A percentile compares a stretch with the other conserved stretches of the same genome.
Evolutionary conservation across 2,888 invertebrate genomes (phyloP).

Genomic region (Drosophila fungiperda): DNA sequence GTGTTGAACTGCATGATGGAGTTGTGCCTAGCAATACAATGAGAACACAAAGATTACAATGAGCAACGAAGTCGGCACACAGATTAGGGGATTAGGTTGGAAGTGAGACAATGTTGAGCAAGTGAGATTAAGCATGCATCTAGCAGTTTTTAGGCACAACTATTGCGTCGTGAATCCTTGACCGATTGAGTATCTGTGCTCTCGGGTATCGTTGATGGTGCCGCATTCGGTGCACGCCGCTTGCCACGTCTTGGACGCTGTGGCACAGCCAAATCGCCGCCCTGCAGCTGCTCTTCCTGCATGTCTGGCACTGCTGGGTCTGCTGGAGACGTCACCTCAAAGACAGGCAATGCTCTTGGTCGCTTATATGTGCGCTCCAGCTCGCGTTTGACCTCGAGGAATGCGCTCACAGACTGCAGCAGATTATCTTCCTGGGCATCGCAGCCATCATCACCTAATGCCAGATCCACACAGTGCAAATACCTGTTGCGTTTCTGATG

Average conservation of each 20-base stretch:
- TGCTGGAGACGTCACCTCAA: conserved; percentile 17
- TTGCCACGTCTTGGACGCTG: conserved; percentile 52
- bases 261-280: conserved; percentile 6
- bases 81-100: neutral
- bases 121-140: conserved; percentile 37
- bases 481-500: conserved; percentile 72
- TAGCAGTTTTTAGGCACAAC: conserved; percentile 41
- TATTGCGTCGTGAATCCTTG: conserved; percentile 50
- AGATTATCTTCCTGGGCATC: conserved; percentile 82
- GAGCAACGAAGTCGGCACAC: conserved; percentile 28
- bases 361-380: conserved; percentile 68
- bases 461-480: conserved; percentile 82
- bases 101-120: conserved; percentile 9
- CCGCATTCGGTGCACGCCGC: conserved; percentile 61
- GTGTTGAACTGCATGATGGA: conserved; percentile 93
- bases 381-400: conserved; percentile 83
- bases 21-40: conserved; percentile 87
- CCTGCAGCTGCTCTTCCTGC: neutral
- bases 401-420: conserved; percentile 81
- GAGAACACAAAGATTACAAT: conserved; percentile 59
- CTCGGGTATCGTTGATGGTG: conserved; percentile 72
- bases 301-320: neutral
- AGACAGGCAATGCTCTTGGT: conserved; percentile 46
- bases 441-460: conserved; percentile 74
- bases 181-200: conserved; percentile 58